Base-by-base conservation (phyloP, 2,797 vertebrate species). In the Crocodylus rhombifer region DNA sequence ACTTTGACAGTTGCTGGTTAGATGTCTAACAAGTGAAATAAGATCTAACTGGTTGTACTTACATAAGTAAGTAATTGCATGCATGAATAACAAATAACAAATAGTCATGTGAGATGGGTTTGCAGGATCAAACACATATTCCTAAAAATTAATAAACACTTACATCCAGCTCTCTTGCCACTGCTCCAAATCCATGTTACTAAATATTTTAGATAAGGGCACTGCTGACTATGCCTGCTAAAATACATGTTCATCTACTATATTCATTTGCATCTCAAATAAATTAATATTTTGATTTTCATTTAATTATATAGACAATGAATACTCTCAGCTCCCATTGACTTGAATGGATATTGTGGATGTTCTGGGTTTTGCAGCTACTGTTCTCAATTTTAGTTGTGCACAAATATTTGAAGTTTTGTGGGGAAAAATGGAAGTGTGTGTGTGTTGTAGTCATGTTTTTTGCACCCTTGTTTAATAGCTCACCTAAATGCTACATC, bases 231-330 rank as follows among this genome's bases (percentile, higher is more conserved):
- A 26, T 15, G 28, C 11, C n/a, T 30, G 56, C 26, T 60, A n/a
- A 74, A 28, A 23, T 67, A 16, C 55, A 56, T 51, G 23, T 73
- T 73, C 14, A 73, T 73, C 36, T 14, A 42, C 7, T 73, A 23
- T 15, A 3, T 7, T 3, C 69, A 26, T 51, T 51, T 51, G 3
- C 14, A 28, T 79, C 60, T 36, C 76, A 86, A 64, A 55, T 1
- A 2, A 51, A 67, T 11, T 25, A 9, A 26, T n/a, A 80, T 56
- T 58, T 20, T 21, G 18, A 11, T 61, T 61, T 23, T 61, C 28
- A n/a, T 16, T 28, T 56, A 75, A 56, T 57, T 2, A 2, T 14
- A 20, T 21, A 5, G 0, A 8, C n/a, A 30, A 17, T 51, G 21
- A 51, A 6, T 89, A 3, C 33, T 36, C 14, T 84, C 42, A 62